phyloP scores from a whole-genome alignment of 2,113 vertebrate genomes.

The Tyrannus savana region DNA sequence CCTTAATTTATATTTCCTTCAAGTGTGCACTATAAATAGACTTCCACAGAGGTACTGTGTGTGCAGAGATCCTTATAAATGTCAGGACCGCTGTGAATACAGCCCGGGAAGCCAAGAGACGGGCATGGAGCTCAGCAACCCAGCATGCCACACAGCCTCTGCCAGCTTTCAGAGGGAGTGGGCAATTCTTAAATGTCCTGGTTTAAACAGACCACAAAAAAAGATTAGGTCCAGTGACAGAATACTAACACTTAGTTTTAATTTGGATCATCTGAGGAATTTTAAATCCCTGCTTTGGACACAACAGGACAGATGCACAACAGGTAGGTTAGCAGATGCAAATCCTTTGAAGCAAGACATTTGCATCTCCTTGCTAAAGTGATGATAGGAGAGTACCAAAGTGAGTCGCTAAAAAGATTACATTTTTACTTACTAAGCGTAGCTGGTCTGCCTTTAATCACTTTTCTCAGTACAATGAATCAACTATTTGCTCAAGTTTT shows the following conservation, averaged over 20 bases:
- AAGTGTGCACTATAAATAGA: background rate
- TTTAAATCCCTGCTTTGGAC: background rate
- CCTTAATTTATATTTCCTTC: background rate
- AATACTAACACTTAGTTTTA: background rate
- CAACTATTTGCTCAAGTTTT: background rate
- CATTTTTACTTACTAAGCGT: background rate
- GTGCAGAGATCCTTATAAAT: background rate
- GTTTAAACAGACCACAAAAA: background rate
- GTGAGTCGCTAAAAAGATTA: background rate
- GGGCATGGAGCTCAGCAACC: accelerated
- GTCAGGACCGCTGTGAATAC: background rate
- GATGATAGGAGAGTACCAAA: background rate
- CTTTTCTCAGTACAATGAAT: background rate
- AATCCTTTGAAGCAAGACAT: background rate
- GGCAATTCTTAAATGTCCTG: background rate
- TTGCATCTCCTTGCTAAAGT: background rate
- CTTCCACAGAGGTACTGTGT: background rate
- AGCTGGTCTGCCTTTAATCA: background rate
- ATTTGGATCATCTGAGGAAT: background rate
- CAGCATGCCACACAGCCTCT: background rate
- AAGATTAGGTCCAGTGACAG: background rate
- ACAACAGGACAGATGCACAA: background rate
- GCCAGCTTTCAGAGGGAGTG: background rate
- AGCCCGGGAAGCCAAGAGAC: background rate
- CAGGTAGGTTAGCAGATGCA: background rate